Conservation (phyloP, 1,140 invertebrate species). For the Cotesia typhae region DNA sequence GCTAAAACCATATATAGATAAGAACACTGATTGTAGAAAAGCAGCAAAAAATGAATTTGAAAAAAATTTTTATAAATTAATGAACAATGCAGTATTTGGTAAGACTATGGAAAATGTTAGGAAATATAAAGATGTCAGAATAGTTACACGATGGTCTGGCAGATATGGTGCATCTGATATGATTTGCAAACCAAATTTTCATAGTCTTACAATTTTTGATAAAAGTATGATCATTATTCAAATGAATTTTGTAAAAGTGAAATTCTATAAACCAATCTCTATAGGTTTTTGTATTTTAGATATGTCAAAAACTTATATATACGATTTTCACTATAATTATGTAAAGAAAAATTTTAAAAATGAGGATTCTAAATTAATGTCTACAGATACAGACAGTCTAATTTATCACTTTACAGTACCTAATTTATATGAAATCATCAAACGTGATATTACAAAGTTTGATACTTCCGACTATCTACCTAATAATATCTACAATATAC, state of each 20-base stretch:
- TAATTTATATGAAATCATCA: conserved; percentile 7
- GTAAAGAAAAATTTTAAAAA: background rate
- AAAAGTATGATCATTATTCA: too few species aligned
- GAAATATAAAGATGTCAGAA: conserved; percentile 58
- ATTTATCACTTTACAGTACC: background rate
- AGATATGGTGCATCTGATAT: too few species aligned
- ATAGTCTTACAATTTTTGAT: too few species aligned
- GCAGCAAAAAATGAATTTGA: conserved; percentile 61
- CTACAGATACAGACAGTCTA: conserved; percentile 1
- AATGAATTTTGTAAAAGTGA: conserved; percentile 22
- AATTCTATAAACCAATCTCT: conserved; percentile 45
- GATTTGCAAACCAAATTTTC: too few species aligned
- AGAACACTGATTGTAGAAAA: conserved; percentile 41
- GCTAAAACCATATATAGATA: conserved; percentile 61
- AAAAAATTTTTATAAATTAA: conserved; percentile 64
- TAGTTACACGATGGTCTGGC: conserved; percentile 45
- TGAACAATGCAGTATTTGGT: conserved; percentile 13
- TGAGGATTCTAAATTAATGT: background rate
- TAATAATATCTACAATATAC: conserved; percentile 36
- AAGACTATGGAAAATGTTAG: conserved; percentile 20
- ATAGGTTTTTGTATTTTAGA: conserved; percentile 41
- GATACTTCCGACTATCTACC: conserved; percentile 25
- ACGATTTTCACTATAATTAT: too few species aligned
- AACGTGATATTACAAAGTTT: too few species aligned
- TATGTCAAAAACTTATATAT: conserved; percentile 9